Evolutionary conservation across 2,888 invertebrate genomes (phyloP).

Genomic region (Acrobasis consociella): DNA sequence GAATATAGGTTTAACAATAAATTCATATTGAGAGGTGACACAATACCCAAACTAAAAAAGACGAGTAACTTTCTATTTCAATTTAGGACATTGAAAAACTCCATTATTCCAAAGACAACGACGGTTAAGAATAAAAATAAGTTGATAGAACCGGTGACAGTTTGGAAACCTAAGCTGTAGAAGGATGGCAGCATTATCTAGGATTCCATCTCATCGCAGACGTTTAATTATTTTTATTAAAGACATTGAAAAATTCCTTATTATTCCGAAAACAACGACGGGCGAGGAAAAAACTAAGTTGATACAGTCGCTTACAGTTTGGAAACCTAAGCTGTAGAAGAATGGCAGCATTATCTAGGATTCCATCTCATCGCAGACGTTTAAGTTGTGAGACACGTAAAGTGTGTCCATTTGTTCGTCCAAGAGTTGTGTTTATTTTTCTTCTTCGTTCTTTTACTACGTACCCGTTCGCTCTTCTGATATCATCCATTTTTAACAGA

Average conservation of each 20-base stretch:
- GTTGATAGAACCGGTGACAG: neutral
- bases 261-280: too few species aligned
- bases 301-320: neutral
- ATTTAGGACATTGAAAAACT: too few species aligned
- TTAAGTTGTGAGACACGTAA: constrained; percentile 74
- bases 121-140: neutral
- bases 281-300: neutral
- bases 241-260: too few species aligned
- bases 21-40: too few species aligned
- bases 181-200: constrained; percentile 69
- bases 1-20: too few species aligned
- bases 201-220: constrained; percentile 65
- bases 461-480: neutral
- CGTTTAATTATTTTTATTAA: constrained; percentile 48
- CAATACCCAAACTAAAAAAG: too few species aligned
- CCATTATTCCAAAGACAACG: too few species aligned
- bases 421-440: constrained; percentile 72
- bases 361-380: constrained; percentile 65
- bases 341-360: constrained; percentile 69
- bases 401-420: constrained; percentile 73
- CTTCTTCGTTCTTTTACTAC: constrained; percentile 39
- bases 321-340: constrained; percentile 53
- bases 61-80: too few species aligned
- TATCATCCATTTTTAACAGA: neutral
- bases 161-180: constrained; percentile 46